Base-by-base conservation (phyloP, 2,888 invertebrate species). In the Chirona hameri region DNA sequence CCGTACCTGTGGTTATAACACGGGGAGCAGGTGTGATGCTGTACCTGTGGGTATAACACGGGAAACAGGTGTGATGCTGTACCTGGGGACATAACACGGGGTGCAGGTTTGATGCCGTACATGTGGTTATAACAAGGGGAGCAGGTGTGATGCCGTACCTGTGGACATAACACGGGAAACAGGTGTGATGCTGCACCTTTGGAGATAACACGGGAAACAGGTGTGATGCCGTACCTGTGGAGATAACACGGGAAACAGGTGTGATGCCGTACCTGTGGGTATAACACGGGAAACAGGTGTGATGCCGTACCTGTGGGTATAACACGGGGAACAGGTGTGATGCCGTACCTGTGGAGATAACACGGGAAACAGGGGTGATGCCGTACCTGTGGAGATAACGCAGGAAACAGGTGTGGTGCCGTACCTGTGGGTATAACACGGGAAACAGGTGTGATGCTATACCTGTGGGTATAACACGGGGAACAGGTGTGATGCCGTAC, bases 251-350 rank as follows among this genome's bases (percentile, higher is more conserved):
- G 39, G 4, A 7, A 39, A 39, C 39, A 9, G 27, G 27, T 65
- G 27, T 93, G 76, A 93, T 88, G 84, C 91, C 90, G 86, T 93
- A 93, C 84, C 93, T 93, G 85, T 57, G 86, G 84, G 46, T 83
- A 46, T 7, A 39, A 39, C 39, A 2, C 39, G 39, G 39, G 4
- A 7, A 39, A 39, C 39, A 9, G 27, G 27, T 65, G 27, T 93
- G 76, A 93, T 88, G 84, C 91, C 90, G 86, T 93, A 93, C 84
- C 93, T 93, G 85, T 57, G 86, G 84, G 46, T 83, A 46, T 7
- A 39, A 39, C 39, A 2, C 39, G 39, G 39, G 4, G 39, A 39
- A 39, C 39, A 9, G 27, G 27, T 65, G 27, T 93, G 76, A 93
- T 88, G 84, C 91, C 90, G 86, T 93, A 93, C 84, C 93, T 93